Evolutionary conservation across 2,113 vertebrate species (phyloP).

Genomic region (Epinephelus lanceolatus): DNA sequence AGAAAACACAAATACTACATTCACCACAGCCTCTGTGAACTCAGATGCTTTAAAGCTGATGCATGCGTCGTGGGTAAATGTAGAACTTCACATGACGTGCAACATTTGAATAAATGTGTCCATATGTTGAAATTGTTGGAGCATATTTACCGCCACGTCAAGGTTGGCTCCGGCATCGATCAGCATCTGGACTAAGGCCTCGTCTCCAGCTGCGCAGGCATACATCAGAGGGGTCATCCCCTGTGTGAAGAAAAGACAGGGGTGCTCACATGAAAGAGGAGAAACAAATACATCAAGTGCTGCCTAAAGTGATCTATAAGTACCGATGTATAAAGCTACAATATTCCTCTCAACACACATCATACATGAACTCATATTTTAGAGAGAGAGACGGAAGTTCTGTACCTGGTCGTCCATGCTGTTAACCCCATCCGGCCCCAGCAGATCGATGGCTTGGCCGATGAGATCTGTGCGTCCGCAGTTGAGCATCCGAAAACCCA

Average conservation of each 20-base stretch:
- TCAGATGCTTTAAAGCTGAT: not conserved
- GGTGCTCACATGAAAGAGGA: slow-evolving; percentile 16
- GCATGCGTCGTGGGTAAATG: too few species aligned
- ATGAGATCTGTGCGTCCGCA: slow-evolving; percentile 97
- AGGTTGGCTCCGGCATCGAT: slow-evolving; percentile 95
- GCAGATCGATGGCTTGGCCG: slow-evolving; percentile 91
- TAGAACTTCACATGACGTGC: not conserved
- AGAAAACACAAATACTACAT: not conserved
- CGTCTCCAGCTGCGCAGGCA: slow-evolving; percentile 95
- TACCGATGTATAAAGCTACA: not conserved
- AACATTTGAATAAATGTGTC: slow-evolving; percentile 17
- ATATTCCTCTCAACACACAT: not conserved
- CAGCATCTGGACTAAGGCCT: slow-evolving; percentile 98
- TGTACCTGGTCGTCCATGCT: slow-evolving; percentile 97
- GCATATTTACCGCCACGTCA: slow-evolving; percentile 83
- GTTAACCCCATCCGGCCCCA: slow-evolving; percentile 94
- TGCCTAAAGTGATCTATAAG: not conserved
- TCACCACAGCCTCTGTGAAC: not conserved
- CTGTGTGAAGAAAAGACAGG: slow-evolving; percentile 74
- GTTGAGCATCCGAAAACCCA: slow-evolving; percentile 98
- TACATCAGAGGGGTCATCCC: slow-evolving; percentile 98
- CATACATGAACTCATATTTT: not conserved
- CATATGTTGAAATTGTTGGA: not conserved
- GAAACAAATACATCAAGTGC: not conserved
- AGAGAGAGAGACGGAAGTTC: not conserved